Percentiles rank a stretch among this genome's conserved stretches.
These are phyloP conservation scores for Diglossa cyanea DNA, from an alignment of 2,797 vertebrate genomes.

Conservation along the genomic window DNA sequence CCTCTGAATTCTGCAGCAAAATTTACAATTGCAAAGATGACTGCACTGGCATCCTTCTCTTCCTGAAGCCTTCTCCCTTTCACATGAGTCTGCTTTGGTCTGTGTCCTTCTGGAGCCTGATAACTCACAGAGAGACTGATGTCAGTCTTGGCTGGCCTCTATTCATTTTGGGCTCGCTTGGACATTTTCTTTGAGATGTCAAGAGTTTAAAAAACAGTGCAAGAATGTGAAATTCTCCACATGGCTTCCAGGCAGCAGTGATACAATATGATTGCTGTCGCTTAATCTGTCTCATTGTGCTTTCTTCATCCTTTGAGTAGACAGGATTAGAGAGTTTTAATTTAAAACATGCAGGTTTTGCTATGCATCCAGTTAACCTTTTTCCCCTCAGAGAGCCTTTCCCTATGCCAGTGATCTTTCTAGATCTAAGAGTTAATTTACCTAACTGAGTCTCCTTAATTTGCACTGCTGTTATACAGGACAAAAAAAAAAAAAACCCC, in stretches of 20 bases:
- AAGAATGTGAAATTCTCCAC: slow-evolving; percentile 16
- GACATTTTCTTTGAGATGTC: neutral
- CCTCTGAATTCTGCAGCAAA: neutral
- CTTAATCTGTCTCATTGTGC: slow-evolving; percentile 23
- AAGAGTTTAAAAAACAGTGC: neutral
- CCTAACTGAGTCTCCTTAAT: slow-evolving; percentile 15
- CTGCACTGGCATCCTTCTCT: neutral
- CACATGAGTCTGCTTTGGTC: neutral
- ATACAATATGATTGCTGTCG: neutral
- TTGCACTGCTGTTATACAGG: neutral
- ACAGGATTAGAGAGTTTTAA: slow-evolving; percentile 48
- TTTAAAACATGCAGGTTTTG: slow-evolving; percentile 51
- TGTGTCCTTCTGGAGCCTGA: neutral
- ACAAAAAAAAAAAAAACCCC: neutral
- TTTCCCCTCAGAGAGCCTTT: slow-evolving; percentile 25
- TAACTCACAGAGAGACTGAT: neutral
- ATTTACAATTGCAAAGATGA: neutral
- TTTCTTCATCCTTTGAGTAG: slow-evolving; percentile 53
- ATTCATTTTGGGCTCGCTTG: neutral
- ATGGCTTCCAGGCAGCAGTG: neutral
- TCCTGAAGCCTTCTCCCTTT: neutral
- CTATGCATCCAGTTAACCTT: slow-evolving; percentile 48
- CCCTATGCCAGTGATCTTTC: neutral
- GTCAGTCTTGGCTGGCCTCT: neutral
- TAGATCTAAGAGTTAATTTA: slow-evolving; percentile 41